Base-by-base conservation (phyloP, 1,140 invertebrate species). In the Drosophila kepulauana region DNA sequence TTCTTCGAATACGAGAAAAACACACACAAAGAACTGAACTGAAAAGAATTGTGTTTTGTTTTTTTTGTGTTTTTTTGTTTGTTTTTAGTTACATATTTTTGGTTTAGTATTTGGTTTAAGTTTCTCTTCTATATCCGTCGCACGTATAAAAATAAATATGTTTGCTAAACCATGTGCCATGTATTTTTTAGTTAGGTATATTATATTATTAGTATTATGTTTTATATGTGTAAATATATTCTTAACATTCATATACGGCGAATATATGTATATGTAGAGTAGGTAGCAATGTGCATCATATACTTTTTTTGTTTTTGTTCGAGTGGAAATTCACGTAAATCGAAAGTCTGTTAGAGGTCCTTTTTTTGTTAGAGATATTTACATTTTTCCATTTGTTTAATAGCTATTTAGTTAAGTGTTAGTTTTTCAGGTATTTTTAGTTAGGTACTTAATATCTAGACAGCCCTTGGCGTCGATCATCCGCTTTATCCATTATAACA, bases 81-180 rank as follows among this genome's bases (percentile, higher is more conserved):
- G 20, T 25, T 71, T 64, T 30, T 72, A 38, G 68, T 48, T 67
- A 57, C 61, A 38, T 51, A 16, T 7, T 59, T 48, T 63, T 61
- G n/a, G 10, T 15, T 25, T 25, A 25, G 20, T 25, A 3, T 46
- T 48, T 52, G 25, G 38, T 2, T 66, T 66, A 45, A 49, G 38
- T 59, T 52, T 45, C 33, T 52, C 33, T 67, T 52, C 38, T 71
- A 30, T 57, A 30, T 57, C 15, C 10, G 33, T 65, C 61, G 75
- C 69, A 58, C 62, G 85, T 91, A 91, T 91, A 91, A 91, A 91
- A 91, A 91, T 91, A 91, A 91, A 82, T 82, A 76, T 85, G 45
- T 77, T 51, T 78, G 43, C 51, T 73, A 46, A 49, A 30, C 52
- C 38, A 54, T 54, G 35, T 51, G 45, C 48, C 51, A 54, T 43